These are phyloP conservation scores for Danaus melanippus DNA, from an alignment of 1,140 invertebrate genomes.

Conservation along the genomic window DNA sequence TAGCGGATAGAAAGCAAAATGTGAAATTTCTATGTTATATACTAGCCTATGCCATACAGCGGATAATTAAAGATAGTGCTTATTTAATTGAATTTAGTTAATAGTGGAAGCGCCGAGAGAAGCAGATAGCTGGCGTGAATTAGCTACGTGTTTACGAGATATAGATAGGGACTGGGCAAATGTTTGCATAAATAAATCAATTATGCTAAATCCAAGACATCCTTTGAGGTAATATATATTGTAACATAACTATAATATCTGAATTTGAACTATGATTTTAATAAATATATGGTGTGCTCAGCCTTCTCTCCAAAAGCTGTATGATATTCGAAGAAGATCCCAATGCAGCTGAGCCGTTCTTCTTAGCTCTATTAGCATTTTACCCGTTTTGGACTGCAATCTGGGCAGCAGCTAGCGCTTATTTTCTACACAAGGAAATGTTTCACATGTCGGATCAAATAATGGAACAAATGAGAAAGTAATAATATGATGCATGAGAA, in stretches of 20 bases:
- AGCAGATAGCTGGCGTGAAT: conserved; percentile 49
- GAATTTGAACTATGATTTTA: conserved; percentile 4
- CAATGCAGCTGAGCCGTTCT: conserved; percentile 47
- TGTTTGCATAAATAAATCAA: conserved; percentile 47
- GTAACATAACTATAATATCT: neutral
- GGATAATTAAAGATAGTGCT: too few relatives aligned
- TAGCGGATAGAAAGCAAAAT: too few relatives aligned
- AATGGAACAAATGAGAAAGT: conserved; percentile 35
- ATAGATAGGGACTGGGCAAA: conserved; percentile 42
- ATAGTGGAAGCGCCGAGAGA: conserved; percentile 28
- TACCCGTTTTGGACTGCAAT: conserved; percentile 38
- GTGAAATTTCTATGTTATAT: too few relatives aligned
- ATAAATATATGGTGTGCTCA: conserved; percentile 18
- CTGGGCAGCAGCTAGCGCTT: conserved; percentile 40
- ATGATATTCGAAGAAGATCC: conserved; percentile 41
- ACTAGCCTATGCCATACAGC: too few relatives aligned
- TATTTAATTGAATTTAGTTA: conserved; percentile 22
- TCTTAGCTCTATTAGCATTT: conserved; percentile 33
- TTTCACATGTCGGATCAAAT: conserved; percentile 42
- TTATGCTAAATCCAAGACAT: conserved; percentile 39
- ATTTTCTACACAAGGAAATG: conserved; percentile 35
- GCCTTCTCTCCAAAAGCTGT: conserved; percentile 46
- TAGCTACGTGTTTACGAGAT: conserved; percentile 45
- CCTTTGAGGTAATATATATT: conserved; percentile 36
- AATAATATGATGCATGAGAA: conserved; percentile 15